Base-by-base conservation (phyloP, 2,113 vertebrate species). In the Tupaia tana region DNA sequence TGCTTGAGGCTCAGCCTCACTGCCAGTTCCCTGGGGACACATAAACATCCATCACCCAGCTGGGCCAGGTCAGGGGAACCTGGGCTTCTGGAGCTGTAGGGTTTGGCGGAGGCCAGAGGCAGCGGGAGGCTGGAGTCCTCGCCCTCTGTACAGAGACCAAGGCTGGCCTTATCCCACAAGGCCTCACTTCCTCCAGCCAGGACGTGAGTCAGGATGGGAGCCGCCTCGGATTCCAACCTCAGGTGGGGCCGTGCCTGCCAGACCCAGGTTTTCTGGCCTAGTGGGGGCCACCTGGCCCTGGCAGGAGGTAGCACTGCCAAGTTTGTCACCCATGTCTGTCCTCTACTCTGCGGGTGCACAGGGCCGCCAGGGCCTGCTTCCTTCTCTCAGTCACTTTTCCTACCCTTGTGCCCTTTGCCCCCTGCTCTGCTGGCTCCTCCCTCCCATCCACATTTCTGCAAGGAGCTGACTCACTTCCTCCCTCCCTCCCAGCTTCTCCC, bases 391-490 rank as follows among this genome's bases (percentile, higher is more conserved):
- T 91, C 94, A 90, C 93, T 94, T 96, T 97, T 94, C 73, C 1
- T n/a, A 77, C 66, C 59, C 67, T 86, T 94, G 27, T 95, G 89
- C 87, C 92, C 91, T 93, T 87, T 94, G 95, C 79, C 90, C 89
- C 70, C 84, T 95, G 89, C 61, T 93, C 74, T 58, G 31, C 75
- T 19, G 70, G 31, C 90, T 90, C 92, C 95, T 95, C 96, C 96
- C 80, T 96, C 81, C 78, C 52, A 18, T 82, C 96, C 83, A 80
- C 67, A 63, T 92, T 96, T 96, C 86, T 96, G 70, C 14, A 91
- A 95, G 95, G 91, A 96, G 93, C 95, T 98, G 97, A 98, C 95
- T 98, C 97, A 98, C 73, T 97, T 96, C 96, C 97, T 97, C 80
- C 74, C 56, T 91, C 83, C 89, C 79, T 31, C 75, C 83, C 61